Evolutionary conservation across 1,140 invertebrate genomes (phyloP), one percentile per base, ranked within the genome.

Genomic region (Cardiocondyla obscurior): DNA sequence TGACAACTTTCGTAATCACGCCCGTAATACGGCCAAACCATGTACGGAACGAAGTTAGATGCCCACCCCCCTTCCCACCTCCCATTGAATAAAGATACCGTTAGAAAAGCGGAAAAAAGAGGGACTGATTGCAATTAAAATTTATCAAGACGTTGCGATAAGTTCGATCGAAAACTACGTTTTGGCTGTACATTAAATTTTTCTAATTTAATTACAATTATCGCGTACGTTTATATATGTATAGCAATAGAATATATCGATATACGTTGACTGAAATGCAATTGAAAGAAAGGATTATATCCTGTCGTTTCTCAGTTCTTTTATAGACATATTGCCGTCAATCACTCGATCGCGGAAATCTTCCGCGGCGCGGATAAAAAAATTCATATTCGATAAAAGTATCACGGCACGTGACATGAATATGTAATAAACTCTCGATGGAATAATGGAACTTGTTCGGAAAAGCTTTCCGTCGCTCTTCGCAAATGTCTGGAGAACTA

Each of bases 1-100:
- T 88, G 86, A 89, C 87, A 89, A 89, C 87, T 88, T 89, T 88
- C 86, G 84, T 89, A 89, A 89, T 89, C 86, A 88, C 86, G 84
- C 62, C 53, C 46, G 81, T 89, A 88, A 88, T 88, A 88, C 57
- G 83, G 60, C 39, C 58, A 73, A 44, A 30, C 62, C 77, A 57
- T 84, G 57, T 74, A 72, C 72, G 74, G 69, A 76, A 62, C 72
- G 53, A 84, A 84, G 73, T 86, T 84, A 73, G 67, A 51, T 70
- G n/a, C 25, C 25, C n/a, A n/a, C n/a, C n/a, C n/a, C n/a, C n/a
- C n/a, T n/a, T n/a, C n/a, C n/a, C n/a, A n/a, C 10, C 46, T 60
- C 5, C 46, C 67, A 53, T n/a, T 86, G 85, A 87, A 86, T 86
- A 86, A 83, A 44, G 84, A 83, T 72, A 64, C 55, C 42, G 53